phyloP scores from a whole-genome alignment of 2,888 invertebrate species.

The Stenoptilia bipunctidactyla region DNA sequence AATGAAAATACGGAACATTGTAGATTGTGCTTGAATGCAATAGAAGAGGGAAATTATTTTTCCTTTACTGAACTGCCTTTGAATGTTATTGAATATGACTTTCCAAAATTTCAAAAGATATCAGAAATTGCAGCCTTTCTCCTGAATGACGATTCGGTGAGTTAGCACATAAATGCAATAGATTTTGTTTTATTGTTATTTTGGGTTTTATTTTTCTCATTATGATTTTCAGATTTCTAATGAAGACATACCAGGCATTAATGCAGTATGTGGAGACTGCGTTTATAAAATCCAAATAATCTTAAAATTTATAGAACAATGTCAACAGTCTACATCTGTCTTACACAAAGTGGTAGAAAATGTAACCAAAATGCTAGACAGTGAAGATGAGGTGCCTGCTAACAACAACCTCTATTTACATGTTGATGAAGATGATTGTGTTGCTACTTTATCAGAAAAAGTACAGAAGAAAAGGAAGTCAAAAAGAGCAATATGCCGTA shows the following conservation, averaged over 20 bases:
- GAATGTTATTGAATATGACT: too few species aligned
- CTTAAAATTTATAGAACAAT: slow-evolving; percentile 31
- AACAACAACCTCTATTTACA: too few species aligned
- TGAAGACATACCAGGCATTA: slow-evolving; percentile 39
- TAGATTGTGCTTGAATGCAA: slow-evolving; percentile 48
- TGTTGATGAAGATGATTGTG: too few species aligned
- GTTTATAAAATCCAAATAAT: slow-evolving; percentile 29
- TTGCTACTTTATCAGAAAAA: neutral
- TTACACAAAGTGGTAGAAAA: slow-evolving; percentile 35
- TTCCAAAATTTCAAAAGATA: neutral
- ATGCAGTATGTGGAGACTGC: slow-evolving; percentile 44
- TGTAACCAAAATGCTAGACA: slow-evolving; percentile 18
- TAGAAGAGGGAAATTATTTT: slow-evolving; percentile 24
- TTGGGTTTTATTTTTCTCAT: slow-evolving; percentile 8
- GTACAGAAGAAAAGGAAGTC: slow-evolving; percentile 11
- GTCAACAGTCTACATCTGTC: slow-evolving; percentile 26
- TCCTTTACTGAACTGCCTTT: too few species aligned
- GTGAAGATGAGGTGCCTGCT: neutral
- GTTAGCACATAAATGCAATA: too few species aligned
- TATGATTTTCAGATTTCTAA: slow-evolving; percentile 38
- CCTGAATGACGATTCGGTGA: neutral
- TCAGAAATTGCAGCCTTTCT: too few species aligned
- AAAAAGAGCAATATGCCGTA: slow-evolving; percentile 5
- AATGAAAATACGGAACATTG: slow-evolving; percentile 45
- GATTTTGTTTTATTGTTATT: neutral